These are phyloP conservation scores for Pachyseris speciosa DNA, from an alignment of 64 coral and sea anemone species.

Conservation along the genomic window DNA sequence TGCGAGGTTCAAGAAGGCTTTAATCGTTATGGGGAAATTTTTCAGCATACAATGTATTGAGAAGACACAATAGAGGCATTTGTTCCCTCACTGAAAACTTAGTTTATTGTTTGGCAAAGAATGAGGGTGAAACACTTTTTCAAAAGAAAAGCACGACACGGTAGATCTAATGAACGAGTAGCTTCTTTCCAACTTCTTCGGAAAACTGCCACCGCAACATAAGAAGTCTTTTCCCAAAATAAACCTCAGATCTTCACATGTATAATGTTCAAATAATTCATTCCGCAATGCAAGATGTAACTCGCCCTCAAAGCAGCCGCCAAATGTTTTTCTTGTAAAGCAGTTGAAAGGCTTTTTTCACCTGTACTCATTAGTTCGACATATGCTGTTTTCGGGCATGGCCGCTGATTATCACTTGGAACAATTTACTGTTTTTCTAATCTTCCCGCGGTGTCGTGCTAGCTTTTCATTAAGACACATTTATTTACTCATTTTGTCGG, in stretches of 20 bases:
- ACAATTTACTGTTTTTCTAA: conserved; percentile 92
- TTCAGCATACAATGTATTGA: background rate
- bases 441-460: conserved; percentile 79
- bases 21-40: background rate
- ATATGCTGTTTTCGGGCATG: conserved; percentile 63
- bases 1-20: background rate
- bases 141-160: conserved; percentile 79
- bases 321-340: conserved; percentile 33
- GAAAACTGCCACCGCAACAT: background rate
- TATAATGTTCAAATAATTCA: background rate
- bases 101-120: conserved; percentile 73
- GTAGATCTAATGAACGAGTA: conserved; percentile 60
- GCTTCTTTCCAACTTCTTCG: conserved; percentile 71
- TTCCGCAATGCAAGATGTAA: background rate
- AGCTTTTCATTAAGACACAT: conserved; percentile 88
- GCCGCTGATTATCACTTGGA: conserved; percentile 74
- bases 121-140: conserved; percentile 61
- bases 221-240: background rate
- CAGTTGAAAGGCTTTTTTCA: conserved; percentile 48
- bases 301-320: conserved; percentile 17
- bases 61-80: conserved; percentile 24
- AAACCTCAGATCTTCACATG: too few relatives aligned
- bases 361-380: conserved; percentile 64
- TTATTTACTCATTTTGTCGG: conserved; percentile 78
- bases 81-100: conserved; percentile 57